A percentile compares a stretch with the other conserved stretches of the same genome.
Evolutionary conservation across 2,113 vertebrate genomes (phyloP).

Genomic region (Actenoides lindsayi): DNA sequence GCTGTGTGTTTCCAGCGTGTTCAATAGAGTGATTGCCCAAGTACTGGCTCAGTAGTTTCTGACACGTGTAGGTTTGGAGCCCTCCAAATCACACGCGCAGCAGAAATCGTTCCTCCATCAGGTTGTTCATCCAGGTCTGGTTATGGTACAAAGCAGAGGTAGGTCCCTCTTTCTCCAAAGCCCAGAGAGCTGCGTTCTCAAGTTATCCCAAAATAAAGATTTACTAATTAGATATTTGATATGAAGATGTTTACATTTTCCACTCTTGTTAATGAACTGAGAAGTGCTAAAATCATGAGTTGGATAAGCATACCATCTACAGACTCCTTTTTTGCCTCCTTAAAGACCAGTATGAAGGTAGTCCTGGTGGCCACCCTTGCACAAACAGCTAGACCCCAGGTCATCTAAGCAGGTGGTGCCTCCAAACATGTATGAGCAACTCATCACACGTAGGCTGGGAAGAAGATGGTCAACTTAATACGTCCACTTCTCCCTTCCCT

Average conservation of each 20-base stretch:
- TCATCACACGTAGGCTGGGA: background rate
- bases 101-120: background rate
- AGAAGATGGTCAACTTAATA: background rate
- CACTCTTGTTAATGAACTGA: background rate
- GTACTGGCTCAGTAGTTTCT: background rate
- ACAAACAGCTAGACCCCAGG: background rate
- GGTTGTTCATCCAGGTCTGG: background rate
- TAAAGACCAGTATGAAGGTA: background rate
- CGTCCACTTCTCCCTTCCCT: background rate
- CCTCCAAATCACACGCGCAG: background rate
- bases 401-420: background rate
- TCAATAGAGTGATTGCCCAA: background rate
- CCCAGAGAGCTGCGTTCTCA: background rate
- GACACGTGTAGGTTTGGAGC: background rate
- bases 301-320: background rate
- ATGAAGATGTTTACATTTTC: background rate
- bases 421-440: background rate
- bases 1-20: rapidly evolving
- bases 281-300: background rate
- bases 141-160: rapidly evolving
- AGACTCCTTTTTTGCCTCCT: background rate
- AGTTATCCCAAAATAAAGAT: background rate
- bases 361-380: background rate
- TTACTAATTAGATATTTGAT: background rate
- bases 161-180: background rate